Percentiles rank a stretch among this genome's conserved stretches.
These are phyloP conservation scores for Rhingia rostrata DNA, from an alignment of 2,888 invertebrate species.

Conservation along the genomic window DNA sequence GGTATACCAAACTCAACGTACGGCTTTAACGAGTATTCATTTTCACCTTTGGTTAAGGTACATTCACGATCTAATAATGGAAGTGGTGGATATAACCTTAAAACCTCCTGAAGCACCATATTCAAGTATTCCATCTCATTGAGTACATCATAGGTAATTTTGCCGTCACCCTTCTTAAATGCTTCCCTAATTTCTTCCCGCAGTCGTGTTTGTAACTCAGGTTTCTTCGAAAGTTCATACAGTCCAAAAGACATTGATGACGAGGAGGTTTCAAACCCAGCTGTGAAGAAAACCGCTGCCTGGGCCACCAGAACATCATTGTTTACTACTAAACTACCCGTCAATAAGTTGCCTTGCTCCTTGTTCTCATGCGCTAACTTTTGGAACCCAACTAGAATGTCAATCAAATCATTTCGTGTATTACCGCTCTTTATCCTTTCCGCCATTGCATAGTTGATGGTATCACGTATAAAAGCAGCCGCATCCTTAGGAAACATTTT, in stretches of 20 bases:
- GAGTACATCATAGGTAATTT: background rate
- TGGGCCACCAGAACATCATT: background rate
- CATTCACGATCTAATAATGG: slow-evolving; percentile 49
- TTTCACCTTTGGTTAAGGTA: slow-evolving; percentile 31
- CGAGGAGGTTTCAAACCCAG: background rate
- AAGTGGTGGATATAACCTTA: slow-evolving; percentile 4
- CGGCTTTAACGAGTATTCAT: slow-evolving; percentile 68
- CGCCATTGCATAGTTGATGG: background rate
- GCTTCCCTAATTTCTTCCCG: background rate
- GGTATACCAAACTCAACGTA: slow-evolving; percentile 72
- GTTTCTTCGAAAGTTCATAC: slow-evolving; percentile 79
- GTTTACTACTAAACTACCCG: background rate
- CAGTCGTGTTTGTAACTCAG: slow-evolving; percentile 77
- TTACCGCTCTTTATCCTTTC: background rate
- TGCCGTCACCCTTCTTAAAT: background rate
- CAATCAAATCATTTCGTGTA: background rate
- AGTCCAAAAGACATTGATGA: slow-evolving; percentile 42
- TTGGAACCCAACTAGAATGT: background rate
- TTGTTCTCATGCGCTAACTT: background rate
- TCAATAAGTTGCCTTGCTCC: background rate
- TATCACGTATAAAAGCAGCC: slow-evolving; percentile 76
- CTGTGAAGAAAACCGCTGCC: background rate
- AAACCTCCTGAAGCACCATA: slow-evolving; percentile 2
- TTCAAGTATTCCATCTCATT: background rate
- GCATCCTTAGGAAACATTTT: slow-evolving; percentile 79